Percentiles rank a stretch among this genome's conserved stretches.
These are phyloP conservation scores for Canis aureus DNA, from an alignment of 2,113 vertebrate genomes.

Conservation along the genomic window DNA sequence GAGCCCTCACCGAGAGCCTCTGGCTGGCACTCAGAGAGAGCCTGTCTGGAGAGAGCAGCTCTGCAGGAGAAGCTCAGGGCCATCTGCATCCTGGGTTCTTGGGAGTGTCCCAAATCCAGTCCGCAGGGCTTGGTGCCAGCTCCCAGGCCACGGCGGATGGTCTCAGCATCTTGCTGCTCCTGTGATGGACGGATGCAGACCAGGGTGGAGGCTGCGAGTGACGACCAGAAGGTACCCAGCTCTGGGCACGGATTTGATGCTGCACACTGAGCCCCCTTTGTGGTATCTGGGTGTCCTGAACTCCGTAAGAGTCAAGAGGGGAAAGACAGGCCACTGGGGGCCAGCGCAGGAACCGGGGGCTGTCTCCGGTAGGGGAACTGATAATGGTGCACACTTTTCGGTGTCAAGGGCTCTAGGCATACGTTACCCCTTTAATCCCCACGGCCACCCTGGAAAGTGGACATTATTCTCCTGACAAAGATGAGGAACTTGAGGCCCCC, in stretches of 20 bases:
- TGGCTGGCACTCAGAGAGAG: constrained; percentile 20
- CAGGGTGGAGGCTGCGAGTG: background rate
- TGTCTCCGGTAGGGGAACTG: accelerated
- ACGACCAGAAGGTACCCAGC: background rate
- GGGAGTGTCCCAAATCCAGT: background rate
- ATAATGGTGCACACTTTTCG: accelerated
- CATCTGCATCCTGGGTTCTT: background rate
- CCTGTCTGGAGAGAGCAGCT: background rate
- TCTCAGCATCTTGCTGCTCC: accelerated
- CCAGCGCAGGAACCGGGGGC: background rate
- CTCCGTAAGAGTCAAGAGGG: background rate
- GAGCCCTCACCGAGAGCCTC: constrained; percentile 24
- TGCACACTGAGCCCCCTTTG: background rate
- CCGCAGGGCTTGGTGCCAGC: background rate
- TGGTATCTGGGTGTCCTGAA: background rate
- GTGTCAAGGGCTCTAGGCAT: background rate
- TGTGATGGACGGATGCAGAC: no score
- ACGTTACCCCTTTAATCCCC: background rate
- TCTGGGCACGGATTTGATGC: background rate
- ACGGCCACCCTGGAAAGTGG: background rate
- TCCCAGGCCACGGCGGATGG: background rate
- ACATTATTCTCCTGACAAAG: background rate
- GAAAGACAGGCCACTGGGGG: background rate
- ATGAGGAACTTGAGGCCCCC: background rate
- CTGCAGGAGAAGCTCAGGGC: background rate